These are phyloP conservation scores for Galeruca laticollis DNA, from an alignment of 2,888 invertebrate genomes.

Conservation along the genomic window DNA sequence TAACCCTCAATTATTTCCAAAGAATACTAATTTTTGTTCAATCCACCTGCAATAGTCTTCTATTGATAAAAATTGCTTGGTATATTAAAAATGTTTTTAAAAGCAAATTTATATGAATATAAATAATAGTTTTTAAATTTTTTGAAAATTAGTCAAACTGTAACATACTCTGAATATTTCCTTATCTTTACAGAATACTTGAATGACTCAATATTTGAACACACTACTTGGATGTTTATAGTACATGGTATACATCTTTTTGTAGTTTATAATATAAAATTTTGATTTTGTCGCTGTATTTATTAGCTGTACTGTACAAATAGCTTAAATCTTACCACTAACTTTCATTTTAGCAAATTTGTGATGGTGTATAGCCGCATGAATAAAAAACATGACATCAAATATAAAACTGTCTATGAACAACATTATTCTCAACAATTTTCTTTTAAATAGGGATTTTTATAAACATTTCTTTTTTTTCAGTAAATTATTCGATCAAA, in stretches of 20 bases:
- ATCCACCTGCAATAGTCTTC: too few species aligned
- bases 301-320: neutral
- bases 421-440: too few species aligned
- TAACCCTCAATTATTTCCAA: too few species aligned
- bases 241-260: slow-evolving; percentile 3
- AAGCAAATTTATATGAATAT: neutral
- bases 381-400: neutral
- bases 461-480: too few species aligned
- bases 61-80: too few species aligned
- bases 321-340: neutral
- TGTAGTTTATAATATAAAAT: slow-evolving; percentile 19
- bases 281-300: slow-evolving; percentile 22
- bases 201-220: slow-evolving; percentile 4
- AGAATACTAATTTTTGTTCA: too few species aligned
- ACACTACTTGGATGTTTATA: slow-evolving; percentile 1
- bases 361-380: too few species aligned
- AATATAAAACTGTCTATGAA: too few species aligned
- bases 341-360: neutral
- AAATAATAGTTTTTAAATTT: neutral
- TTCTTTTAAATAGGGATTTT: too few species aligned
- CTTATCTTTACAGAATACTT: slow-evolving; percentile 10
- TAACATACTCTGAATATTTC: slow-evolving; percentile 6
- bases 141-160: too few species aligned
- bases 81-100: too few species aligned
- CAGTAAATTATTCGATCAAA: too few species aligned